Conservation (phyloP, 2,113 vertebrate genomes). For the Hyla sarda region DNA sequence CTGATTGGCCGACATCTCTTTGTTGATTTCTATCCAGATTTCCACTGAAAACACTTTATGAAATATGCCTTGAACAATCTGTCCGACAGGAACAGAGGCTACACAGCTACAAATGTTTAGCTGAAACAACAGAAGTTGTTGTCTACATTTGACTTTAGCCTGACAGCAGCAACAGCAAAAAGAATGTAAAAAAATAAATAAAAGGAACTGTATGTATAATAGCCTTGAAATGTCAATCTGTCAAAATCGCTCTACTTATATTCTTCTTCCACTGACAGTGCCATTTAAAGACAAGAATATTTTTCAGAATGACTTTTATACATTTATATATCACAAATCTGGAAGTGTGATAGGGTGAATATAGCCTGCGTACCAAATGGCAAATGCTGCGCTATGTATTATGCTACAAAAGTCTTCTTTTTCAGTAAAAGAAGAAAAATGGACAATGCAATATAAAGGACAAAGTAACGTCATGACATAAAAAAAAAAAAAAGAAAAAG, state of each 20-base stretch:
- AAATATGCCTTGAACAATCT: slow-evolving; percentile 11
- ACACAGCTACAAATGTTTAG: slow-evolving; percentile 24
- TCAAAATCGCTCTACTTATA: slow-evolving; percentile 27
- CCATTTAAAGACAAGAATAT: slow-evolving; percentile 30
- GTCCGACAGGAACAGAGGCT: neutral
- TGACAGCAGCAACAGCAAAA: slow-evolving; percentile 25
- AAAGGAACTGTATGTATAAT: slow-evolving; percentile 36
- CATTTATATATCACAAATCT: slow-evolving; percentile 37
- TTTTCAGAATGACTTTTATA: slow-evolving; percentile 39
- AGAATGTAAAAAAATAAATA: slow-evolving; percentile 29
- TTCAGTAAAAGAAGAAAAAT: neutral
- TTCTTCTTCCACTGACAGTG: slow-evolving; percentile 21
- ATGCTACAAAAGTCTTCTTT: neutral
- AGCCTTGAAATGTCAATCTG: slow-evolving; percentile 46
- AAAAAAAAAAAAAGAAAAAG: too few relatives aligned
- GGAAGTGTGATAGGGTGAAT: neutral
- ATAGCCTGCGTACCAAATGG: neutral
- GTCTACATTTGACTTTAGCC: slow-evolving; percentile 20
- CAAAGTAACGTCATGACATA: neutral
- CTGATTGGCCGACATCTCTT: neutral
- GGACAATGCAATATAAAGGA: neutral
- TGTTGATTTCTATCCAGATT: slow-evolving; percentile 1
- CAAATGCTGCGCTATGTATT: neutral
- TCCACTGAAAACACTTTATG: neutral
- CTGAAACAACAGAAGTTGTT: slow-evolving; percentile 34